Evolutionary conservation across 2,888 invertebrate genomes (phyloP).

Genomic region (Pocota personata): DNA sequence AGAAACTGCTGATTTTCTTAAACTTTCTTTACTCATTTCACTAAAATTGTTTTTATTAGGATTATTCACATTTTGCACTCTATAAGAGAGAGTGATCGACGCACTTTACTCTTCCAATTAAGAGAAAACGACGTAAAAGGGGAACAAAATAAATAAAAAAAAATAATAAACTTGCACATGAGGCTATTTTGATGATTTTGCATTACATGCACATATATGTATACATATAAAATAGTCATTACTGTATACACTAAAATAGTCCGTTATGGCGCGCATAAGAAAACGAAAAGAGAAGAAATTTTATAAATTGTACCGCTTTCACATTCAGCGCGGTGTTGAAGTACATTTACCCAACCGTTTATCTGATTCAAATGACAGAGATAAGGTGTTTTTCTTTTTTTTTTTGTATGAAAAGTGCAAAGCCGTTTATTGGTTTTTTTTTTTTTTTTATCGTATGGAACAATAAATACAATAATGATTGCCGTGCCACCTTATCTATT

Average conservation of each 20-base stretch:
- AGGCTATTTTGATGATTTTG: conserved; percentile 56
- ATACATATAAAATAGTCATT: conserved; percentile 21
- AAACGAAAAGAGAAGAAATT: conserved; percentile 30
- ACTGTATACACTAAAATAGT: conserved; percentile 11
- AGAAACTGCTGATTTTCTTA: neutral
- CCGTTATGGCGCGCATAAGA: conserved; percentile 9
- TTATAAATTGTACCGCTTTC: conserved; percentile 57
- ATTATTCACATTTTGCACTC: neutral
- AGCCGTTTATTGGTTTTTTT: neutral
- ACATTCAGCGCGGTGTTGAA: conserved; percentile 37
- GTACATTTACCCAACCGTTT: neutral
- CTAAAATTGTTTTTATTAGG: neutral
- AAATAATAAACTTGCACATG: conserved; percentile 8
- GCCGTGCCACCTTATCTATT: neutral
- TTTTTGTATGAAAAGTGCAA: neutral
- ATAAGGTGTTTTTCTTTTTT: neutral
- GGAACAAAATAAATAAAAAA: neutral
- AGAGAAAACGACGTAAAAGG: conserved; percentile 5
- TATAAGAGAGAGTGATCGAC: neutral
- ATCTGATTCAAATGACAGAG: conserved; percentile 1
- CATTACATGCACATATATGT: conserved; percentile 10
- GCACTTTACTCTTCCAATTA: neutral
- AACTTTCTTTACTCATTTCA: conserved; percentile 40
- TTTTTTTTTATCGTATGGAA: neutral
- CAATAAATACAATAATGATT: neutral